A percentile compares a stretch with the other conserved stretches of the same genome.
phyloP scores from a whole-genome alignment of 2,888 invertebrate species.

The Caenorhabditis sinica region DNA sequence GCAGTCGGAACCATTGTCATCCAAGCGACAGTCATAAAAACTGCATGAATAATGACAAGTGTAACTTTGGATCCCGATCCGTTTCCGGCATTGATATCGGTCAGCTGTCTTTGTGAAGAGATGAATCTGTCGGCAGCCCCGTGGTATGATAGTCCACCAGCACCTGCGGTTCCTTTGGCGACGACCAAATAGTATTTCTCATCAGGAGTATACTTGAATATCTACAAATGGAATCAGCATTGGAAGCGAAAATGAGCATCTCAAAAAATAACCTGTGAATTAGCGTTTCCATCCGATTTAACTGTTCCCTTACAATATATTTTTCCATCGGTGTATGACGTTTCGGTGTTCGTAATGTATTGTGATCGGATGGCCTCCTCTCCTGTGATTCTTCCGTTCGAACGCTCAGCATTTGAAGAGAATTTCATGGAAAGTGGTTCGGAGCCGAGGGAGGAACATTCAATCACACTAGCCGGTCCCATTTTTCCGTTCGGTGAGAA shows the following conservation, averaged over 20 bases:
- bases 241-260: neutral
- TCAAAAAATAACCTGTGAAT: slow-evolving; percentile 10
- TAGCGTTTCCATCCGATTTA: slow-evolving; percentile 49
- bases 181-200: slow-evolving; percentile 61
- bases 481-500: slow-evolving; percentile 61
- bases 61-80: slow-evolving; percentile 30
- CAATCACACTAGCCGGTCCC: slow-evolving; percentile 65
- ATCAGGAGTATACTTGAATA: slow-evolving; percentile 62
- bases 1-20: slow-evolving; percentile 74
- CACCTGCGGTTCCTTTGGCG: slow-evolving; percentile 59
- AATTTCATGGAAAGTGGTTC: slow-evolving; percentile 67
- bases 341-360: slow-evolving; percentile 37
- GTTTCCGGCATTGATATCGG: slow-evolving; percentile 51
- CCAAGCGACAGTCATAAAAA: slow-evolving; percentile 77
- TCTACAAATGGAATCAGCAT: slow-evolving; percentile 29
- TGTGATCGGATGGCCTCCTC: slow-evolving; percentile 55
- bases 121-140: slow-evolving; percentile 12
- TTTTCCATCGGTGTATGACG: slow-evolving; percentile 53
- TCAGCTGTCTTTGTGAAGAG: slow-evolving; percentile 43
- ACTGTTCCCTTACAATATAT: slow-evolving; percentile 68
- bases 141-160: slow-evolving; percentile 54
- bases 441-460: slow-evolving; percentile 65
- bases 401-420: slow-evolving; percentile 55
- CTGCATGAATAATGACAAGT: slow-evolving; percentile 66
- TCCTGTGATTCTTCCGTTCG: slow-evolving; percentile 60